phyloP scores from a whole-genome alignment of 2,797 vertebrate genomes.

The Alauda arvensis region DNA sequence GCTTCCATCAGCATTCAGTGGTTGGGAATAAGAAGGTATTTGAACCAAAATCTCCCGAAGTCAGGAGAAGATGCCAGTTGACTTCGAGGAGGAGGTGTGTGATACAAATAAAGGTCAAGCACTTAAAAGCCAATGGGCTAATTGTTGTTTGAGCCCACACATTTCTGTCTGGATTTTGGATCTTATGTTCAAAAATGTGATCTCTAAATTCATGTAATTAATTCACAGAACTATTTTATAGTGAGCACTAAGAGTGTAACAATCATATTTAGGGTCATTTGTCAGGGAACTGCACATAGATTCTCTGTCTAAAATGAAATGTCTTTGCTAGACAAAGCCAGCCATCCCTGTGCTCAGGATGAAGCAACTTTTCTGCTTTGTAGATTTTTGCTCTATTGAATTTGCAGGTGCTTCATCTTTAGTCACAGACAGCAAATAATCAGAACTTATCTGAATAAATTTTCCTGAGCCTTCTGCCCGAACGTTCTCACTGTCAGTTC shows the following conservation, averaged over 20 bases:
- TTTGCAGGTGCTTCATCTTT: constrained; percentile 50
- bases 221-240: constrained; percentile 1
- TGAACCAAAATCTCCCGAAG: not conserved
- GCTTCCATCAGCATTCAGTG: not conserved
- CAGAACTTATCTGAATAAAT: constrained; percentile 55
- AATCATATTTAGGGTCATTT: not conserved
- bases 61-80: not conserved
- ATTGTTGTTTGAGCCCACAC: not conserved
- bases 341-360: not conserved
- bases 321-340: not conserved
- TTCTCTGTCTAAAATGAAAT: constrained; percentile 6
- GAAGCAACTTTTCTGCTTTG: constrained; percentile 42
- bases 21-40: not conserved
- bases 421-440: constrained; percentile 15
- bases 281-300: not conserved
- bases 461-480: constrained; percentile 38
- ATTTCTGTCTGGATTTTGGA: not conserved
- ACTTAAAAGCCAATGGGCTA: not conserved
- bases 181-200: constrained; percentile 22
- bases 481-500: constrained; percentile 1
- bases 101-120: not conserved
- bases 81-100: not conserved
- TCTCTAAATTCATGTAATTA: constrained; percentile 15
- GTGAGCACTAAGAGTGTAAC: not conserved
- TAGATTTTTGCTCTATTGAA: constrained; percentile 50